Evolutionary conservation across 2,797 vertebrate genomes (phyloP).

Genomic region (Todus mexicanus): DNA sequence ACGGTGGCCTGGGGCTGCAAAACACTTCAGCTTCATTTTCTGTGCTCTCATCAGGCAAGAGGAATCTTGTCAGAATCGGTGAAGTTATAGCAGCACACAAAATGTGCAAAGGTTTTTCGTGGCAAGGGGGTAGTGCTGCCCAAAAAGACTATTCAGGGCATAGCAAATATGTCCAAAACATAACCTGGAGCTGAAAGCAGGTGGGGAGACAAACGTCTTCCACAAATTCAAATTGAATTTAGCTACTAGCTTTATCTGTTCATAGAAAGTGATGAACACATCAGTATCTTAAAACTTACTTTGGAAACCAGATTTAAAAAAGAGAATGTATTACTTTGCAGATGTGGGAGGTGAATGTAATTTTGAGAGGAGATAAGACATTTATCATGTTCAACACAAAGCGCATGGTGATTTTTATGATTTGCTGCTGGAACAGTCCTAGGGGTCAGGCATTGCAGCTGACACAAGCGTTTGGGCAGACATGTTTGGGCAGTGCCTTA

Average conservation of each 20-base stretch:
- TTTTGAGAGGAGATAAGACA: background rate
- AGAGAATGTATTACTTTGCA: background rate
- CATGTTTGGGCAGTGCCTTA: background rate
- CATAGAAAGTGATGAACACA: background rate
- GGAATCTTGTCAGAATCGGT: background rate
- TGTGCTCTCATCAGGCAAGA: background rate
- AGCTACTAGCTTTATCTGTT: background rate
- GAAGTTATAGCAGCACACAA: background rate
- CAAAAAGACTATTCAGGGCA: background rate
- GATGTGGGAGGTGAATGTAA: background rate
- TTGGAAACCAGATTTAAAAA: too few species aligned
- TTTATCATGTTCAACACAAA: background rate
- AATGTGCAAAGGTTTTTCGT: rapidly evolving
- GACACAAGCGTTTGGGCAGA: background rate
- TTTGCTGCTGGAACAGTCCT: background rate
- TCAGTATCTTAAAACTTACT: background rate
- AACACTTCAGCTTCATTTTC: background rate
- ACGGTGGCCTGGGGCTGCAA: background rate
- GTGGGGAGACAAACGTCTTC: background rate
- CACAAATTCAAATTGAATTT: background rate
- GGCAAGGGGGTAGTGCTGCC: background rate
- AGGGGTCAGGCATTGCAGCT: background rate
- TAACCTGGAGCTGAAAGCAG: background rate
- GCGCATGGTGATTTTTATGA: background rate
- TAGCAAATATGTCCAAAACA: background rate